Percentiles rank a stretch among this genome's conserved stretches.
phyloP scores from a whole-genome alignment of 2,888 invertebrate genomes.

The Molanna angustata region DNA sequence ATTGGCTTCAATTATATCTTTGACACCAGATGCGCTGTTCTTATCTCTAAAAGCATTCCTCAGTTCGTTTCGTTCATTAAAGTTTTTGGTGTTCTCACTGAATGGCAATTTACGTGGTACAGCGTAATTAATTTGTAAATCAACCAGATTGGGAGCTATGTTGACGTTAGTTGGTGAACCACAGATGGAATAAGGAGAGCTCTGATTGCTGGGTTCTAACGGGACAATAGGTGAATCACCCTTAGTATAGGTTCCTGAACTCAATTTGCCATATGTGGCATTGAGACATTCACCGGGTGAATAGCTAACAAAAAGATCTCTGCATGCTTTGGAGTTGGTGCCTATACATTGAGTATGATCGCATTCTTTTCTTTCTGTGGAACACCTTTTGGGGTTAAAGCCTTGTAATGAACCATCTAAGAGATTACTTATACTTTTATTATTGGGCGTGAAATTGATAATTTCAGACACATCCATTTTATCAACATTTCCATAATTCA shows the following conservation, averaged over 20 bases:
- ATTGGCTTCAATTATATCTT: slow-evolving; percentile 40
- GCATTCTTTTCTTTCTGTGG: slow-evolving; percentile 47
- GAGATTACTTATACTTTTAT: slow-evolving; percentile 20
- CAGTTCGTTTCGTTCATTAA: slow-evolving; percentile 23
- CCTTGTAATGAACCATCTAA: slow-evolving; percentile 12
- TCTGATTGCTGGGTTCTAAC: slow-evolving; percentile 27
- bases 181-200: slow-evolving; percentile 29
- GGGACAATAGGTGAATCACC: slow-evolving; percentile 44
- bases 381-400: slow-evolving; percentile 35
- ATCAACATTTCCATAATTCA: neutral
- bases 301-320: slow-evolving; percentile 15
- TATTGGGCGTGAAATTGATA: slow-evolving; percentile 19
- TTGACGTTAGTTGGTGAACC: slow-evolving; percentile 13
- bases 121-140: neutral
- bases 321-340: slow-evolving; percentile 1
- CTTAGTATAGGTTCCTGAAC: slow-evolving; percentile 55
- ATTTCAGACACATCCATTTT: neutral
- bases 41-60: slow-evolving; percentile 39
- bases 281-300: slow-evolving; percentile 40
- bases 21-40: slow-evolving; percentile 35
- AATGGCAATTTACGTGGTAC: slow-evolving; percentile 19
- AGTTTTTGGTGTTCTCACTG: slow-evolving; percentile 18
- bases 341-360: slow-evolving; percentile 1
- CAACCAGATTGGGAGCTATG: neutral
- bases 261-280: slow-evolving; percentile 42